Percentiles rank a stretch among this genome's conserved stretches.
phyloP scores from a whole-genome alignment of 2,113 vertebrate species.

The Lycaon pictus region DNA sequence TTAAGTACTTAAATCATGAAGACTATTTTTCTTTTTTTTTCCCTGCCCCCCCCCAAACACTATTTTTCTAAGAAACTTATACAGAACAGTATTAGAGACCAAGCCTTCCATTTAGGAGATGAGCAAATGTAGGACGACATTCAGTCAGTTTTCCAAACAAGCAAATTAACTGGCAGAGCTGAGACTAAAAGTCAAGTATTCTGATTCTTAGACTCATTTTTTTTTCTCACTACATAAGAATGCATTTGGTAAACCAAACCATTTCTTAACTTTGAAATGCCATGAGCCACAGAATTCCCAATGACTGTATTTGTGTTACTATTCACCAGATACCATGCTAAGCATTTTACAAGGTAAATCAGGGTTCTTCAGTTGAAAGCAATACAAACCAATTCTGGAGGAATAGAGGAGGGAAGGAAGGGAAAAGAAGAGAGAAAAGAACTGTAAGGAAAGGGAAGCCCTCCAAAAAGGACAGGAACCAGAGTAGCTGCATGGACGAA shows the following conservation, averaged over 20 bases:
- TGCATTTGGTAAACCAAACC: not conserved
- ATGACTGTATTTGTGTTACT: not conserved
- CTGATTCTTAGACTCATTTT: not conserved
- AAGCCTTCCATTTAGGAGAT: not conserved
- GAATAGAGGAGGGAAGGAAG: not conserved
- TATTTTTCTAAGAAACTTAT: constrained; percentile 34
- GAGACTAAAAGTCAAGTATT: not conserved
- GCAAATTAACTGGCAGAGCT: not conserved
- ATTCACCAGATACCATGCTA: not conserved
- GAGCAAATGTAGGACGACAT: not conserved
- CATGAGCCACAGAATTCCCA: not conserved
- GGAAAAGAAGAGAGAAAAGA: not conserved
- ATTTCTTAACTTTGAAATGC: not conserved
- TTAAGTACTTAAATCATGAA: not conserved
- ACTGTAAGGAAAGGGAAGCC: not conserved
- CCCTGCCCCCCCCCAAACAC: not conserved
- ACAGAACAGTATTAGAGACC: not conserved
- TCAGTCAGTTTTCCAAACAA: not conserved
- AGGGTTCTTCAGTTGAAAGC: not conserved
- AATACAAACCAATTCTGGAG: not conserved
- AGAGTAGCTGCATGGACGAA: not conserved
- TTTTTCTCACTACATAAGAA: not conserved
- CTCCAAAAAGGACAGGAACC: not conserved
- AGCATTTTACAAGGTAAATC: not conserved
- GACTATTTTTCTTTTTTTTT: constrained; percentile 36